Conservation (phyloP, 1,140 invertebrate species). For the Asbolus verrucosus region DNA sequence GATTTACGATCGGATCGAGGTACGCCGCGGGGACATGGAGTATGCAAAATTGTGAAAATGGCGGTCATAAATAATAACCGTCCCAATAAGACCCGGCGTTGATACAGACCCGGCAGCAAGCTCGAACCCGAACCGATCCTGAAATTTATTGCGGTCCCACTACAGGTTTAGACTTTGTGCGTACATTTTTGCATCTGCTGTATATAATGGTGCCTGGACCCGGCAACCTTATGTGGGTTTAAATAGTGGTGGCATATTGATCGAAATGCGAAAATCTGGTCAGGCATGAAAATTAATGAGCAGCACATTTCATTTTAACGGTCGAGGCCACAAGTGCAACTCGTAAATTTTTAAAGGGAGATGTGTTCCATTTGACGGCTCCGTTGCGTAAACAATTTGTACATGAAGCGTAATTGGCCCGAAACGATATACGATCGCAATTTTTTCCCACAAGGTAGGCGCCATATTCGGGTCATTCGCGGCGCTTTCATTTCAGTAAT, state of each 20-base stretch:
- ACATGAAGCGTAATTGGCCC: constrained; percentile 4
- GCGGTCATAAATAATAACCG: constrained; percentile 26
- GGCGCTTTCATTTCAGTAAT: constrained; percentile 2
- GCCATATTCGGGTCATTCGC: too few species aligned
- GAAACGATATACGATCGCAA: not conserved
- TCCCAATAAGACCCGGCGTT: not conserved
- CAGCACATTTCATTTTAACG: constrained; percentile 34
- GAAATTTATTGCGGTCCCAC: too few species aligned
- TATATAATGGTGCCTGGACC: not conserved
- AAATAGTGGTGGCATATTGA: constrained; percentile 29
- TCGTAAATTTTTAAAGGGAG: constrained; percentile 30
- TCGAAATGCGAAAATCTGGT: constrained; percentile 27
- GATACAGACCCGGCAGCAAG: constrained; percentile 5
- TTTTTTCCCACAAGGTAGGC: not conserved
- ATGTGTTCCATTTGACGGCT: constrained; percentile 15
- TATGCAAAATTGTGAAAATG: constrained; percentile 29
- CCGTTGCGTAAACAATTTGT: constrained; percentile 30
- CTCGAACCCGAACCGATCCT: constrained; percentile 4
- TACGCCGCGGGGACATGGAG: not conserved
- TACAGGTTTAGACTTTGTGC: too few species aligned
- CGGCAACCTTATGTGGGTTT: not conserved
- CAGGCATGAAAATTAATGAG: constrained; percentile 31
- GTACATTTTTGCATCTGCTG: constrained; percentile 1
- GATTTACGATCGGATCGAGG: constrained; percentile 8
- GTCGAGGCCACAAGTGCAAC: constrained; percentile 33